Conservation (phyloP, 1,140 invertebrate genomes). For the Drosophila ercepeae region DNA sequence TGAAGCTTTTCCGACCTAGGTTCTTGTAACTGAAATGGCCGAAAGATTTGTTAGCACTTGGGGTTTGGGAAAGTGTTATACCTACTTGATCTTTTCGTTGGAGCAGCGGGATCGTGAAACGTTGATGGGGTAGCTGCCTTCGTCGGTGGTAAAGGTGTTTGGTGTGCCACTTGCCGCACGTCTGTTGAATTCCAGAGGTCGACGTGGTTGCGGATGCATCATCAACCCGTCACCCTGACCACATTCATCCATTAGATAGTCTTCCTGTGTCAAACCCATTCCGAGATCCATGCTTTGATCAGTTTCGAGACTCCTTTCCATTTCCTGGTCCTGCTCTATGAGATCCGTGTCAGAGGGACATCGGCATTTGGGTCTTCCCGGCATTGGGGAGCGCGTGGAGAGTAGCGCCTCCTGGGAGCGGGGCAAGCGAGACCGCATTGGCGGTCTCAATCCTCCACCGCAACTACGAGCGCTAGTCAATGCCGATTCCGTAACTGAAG, state of each 20-base stretch:
- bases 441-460: neutral
- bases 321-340: slow-evolving; percentile 2
- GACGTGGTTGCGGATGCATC: slow-evolving; percentile 45
- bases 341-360: slow-evolving; percentile 46
- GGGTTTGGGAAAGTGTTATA: neutral
- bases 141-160: slow-evolving; percentile 60
- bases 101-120: slow-evolving; percentile 53
- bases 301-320: neutral
- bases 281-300: neutral
- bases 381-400: slow-evolving; percentile 11
- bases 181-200: slow-evolving; percentile 25
- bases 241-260: slow-evolving; percentile 51
- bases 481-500: slow-evolving; percentile 5
- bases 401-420: slow-evolving; percentile 17
- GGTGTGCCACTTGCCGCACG: slow-evolving; percentile 58
- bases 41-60: neutral
- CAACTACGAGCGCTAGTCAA: slow-evolving; percentile 21
- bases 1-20: slow-evolving; percentile 72
- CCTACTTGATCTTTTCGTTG: slow-evolving; percentile 65
- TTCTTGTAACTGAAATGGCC: slow-evolving; percentile 54
- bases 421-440: slow-evolving; percentile 4
- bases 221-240: slow-evolving; percentile 65
- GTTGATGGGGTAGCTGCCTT: slow-evolving; percentile 45
- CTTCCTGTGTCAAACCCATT: slow-evolving; percentile 2
- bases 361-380: slow-evolving; percentile 40